Base-by-base conservation (phyloP, 2,888 invertebrate genomes). In the Cerceris rybyensis region DNA sequence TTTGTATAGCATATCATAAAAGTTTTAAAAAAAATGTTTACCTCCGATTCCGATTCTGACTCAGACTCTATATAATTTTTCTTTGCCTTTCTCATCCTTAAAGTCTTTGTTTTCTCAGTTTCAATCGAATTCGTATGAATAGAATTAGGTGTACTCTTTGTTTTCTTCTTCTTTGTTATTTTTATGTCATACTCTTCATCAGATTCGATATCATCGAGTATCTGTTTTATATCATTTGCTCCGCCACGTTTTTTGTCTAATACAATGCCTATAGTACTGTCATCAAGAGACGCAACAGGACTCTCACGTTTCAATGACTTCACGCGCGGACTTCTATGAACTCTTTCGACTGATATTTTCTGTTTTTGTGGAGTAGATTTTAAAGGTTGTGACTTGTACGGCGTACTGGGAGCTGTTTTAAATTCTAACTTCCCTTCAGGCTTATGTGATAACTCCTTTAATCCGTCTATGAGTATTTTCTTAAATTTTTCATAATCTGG, bases 401-500 rank as follows among this genome's bases (percentile, higher is more conserved):
- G 11, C 54, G n/a, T 57, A n/a, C n/a, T 13, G n/a, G 13, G 11
- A 39, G 7, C 63, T n/a, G 7, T 66, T n/a, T 80, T 80, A 69
- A 96, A 96, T 58, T 94, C 94, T 17, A 97, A 91, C 81, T 95
- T 95, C 55, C 94, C 94, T 57, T 90, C 93, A 64, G 93, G 92
- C 0, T 94, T 90, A 54, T 94, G 93, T 8, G 95, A 95, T 64
- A 95, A 91, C 17, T 93, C 92, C 88, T 96, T 95, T 0, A 98
- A 92, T 13, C 95, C 97, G 57, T 92, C 92, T 39, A 93, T 92
- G 80, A 98, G 95, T 14, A 96, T 93, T 77, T 94, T 94, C 14
- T 95, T 94, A 80, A 96, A 95, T 90, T 96, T 95, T 0, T 94
- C 93, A 90, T 97, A 98, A 90, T 97, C 95, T 0, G 97, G 97